Base-by-base conservation (phyloP, 2,113 vertebrate genomes). In the Chunga burmeisteri region DNA sequence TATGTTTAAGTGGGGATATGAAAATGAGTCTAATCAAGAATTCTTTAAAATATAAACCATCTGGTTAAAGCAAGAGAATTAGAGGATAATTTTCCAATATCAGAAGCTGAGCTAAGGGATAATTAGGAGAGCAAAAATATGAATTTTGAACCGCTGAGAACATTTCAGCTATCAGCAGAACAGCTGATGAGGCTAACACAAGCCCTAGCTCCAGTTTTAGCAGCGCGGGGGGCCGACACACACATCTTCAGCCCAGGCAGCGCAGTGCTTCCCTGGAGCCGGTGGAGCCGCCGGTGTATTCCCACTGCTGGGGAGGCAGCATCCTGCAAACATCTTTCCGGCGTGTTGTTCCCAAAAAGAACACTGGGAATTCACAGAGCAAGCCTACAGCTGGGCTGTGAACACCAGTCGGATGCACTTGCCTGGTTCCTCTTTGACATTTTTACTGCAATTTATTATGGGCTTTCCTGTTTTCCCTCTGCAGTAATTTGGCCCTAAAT, bases 11-110 rank as follows among this genome's bases (percentile, higher is more conserved):
- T 78, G 90, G 82, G 72, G 34, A 93, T 94, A 71, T 70, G 92
- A 96, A 96, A 97, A 97, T 97, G 27, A 93, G 86, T 96, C 92
- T 97, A 96, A 97, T 96, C 88, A 97, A 90, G 90, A 91, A 80
- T 82, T 95, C 95, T 94, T 70, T 56, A 93, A 94, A 96, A 96
- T 94, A 93, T 85, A 94, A 97, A 89, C 88, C 92, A 96, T 89
- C 92, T 97, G 93, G 77, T 93, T 96, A 96, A 97, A 94, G 82
- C 30, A 89, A 90, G 80, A 94, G 75, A 97, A 96, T 91, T 81
- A 86, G 73, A 92, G 83, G 70, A 82, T 95, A 95, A 95, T 97
- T 97, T 97, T 97, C 67, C 81, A 96, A 97, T 94, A 96, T 93
- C 82, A 96, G 70, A 92, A 96, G 77, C 79, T 81, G 93, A 86